Evolutionary conservation across 2,888 invertebrate genomes (phyloP).

Genomic region (Helicoverpa assulta): DNA sequence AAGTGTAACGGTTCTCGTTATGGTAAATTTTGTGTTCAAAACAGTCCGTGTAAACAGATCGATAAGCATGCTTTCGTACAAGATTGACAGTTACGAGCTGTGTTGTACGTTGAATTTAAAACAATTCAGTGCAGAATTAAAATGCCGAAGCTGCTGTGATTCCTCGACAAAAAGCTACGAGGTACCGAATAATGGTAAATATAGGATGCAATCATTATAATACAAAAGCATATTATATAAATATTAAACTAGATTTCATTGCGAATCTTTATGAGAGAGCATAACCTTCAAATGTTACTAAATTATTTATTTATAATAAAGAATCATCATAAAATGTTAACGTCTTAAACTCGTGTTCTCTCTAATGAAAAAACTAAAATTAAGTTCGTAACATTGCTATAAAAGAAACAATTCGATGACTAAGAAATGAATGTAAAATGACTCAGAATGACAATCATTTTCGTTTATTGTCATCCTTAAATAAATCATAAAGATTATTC

Average conservation of each 20-base stretch:
- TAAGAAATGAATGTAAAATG: constrained; percentile 41
- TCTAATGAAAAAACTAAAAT: constrained; percentile 29
- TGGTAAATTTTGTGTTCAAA: constrained; percentile 72
- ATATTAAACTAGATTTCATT: not conserved
- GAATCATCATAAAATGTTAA: constrained; percentile 30
- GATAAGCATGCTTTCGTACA: constrained; percentile 73
- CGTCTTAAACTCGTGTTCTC: constrained; percentile 6
- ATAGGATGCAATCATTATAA: not conserved
- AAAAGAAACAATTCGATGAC: constrained; percentile 41
- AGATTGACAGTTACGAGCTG: constrained; percentile 59
- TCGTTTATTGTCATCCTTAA: constrained; percentile 29
- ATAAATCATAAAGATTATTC: constrained; percentile 34
- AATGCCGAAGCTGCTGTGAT: constrained; percentile 18
- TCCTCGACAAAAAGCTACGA: constrained; percentile 12
- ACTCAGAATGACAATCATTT: constrained; percentile 53
- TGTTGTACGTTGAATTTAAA: constrained; percentile 40
- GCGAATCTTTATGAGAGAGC: constrained; percentile 15
- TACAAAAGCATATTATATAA: not conserved
- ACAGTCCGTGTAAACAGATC: constrained; percentile 87
- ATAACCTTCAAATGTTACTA: constrained; percentile 45
- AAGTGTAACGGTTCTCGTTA: constrained; percentile 52
- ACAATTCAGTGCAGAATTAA: constrained; percentile 34
- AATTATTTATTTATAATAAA: constrained; percentile 47
- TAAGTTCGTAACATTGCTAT: constrained; percentile 10
- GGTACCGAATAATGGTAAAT: constrained; percentile 12